Percentiles rank a stretch among this genome's conserved stretches.
Conservation (phyloP, 2,797 vertebrate genomes). For the Neopelma chrysocephalum region DNA sequence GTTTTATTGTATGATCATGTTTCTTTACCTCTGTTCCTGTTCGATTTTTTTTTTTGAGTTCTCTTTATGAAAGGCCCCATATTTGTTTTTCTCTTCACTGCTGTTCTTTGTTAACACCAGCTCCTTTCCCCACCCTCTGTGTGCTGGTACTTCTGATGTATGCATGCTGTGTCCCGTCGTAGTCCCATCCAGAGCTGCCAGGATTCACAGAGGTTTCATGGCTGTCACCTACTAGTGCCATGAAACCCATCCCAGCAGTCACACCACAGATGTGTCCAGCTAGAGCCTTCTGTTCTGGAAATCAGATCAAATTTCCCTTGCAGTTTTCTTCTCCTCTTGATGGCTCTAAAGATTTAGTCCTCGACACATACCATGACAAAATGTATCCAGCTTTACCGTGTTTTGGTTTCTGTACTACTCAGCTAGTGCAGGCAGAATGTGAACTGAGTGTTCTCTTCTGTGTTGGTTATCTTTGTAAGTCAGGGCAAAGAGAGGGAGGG, state of each 20-base stretch:
- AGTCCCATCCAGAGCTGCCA: rapidly evolving
- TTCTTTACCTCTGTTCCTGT: background rate
- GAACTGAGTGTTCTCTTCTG: background rate
- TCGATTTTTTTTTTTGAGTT: background rate
- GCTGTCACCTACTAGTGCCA: background rate
- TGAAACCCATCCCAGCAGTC: background rate
- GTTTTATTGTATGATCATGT: background rate
- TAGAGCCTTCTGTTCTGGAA: background rate
- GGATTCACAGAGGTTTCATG: background rate
- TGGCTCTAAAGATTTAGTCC: background rate
- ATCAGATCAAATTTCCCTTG: background rate
- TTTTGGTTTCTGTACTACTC: background rate
- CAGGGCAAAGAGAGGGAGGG: background rate
- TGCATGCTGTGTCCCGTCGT: background rate
- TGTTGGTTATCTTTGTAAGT: background rate
- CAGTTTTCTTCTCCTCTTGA: background rate
- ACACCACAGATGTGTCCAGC: background rate
- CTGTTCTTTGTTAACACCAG: background rate
- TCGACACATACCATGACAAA: background rate
- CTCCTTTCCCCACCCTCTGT: background rate
- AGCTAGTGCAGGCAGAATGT: background rate
- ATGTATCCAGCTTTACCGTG: background rate
- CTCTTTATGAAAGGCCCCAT: background rate
- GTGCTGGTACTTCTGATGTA: background rate
- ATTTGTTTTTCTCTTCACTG: background rate